Evolutionary conservation across 2,113 vertebrate genomes (phyloP), one percentile per base, ranked within the genome.

Genomic region (Tamias sibiricus): DNA sequence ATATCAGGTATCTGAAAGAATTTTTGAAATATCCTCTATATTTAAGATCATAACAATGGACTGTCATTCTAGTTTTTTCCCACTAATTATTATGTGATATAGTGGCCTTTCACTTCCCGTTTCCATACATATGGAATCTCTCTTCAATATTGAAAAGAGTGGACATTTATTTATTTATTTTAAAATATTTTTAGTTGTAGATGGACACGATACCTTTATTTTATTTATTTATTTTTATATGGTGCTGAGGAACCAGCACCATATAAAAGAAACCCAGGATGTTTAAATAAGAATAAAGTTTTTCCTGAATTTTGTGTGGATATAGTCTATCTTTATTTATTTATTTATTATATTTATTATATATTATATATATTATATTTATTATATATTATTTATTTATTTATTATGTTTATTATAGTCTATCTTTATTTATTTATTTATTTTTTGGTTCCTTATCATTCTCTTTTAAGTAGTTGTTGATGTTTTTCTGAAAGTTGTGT

Each of bases 21-120:
- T 37, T 71, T 84, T 20, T 9, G 5, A 79, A 66, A 40, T 74
- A 37, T 66, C 2, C 14, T 72, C 3, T 72, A 20, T 86, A 66
- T 72, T 86, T 89, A 92, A 75, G 49, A 72, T 82, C n/a, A 79
- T 87, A 83, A 44, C 81, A 82, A 79, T 69, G 42, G 16, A 11
- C 47, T 66, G 17, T 52, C 76, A 52, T 74, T 72, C 19, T 86
- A 35, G 5, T 6, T 13, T 6, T 10, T 49, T 57, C 32, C 22
- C 24, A 7, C 6, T 32, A 77, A 71, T 90, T 87, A 57, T 92
- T 87, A 30, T 86, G 42, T 4, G 72, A 1, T 87, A 3, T 95
- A 5, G 4, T 64, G 28, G 24, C 22, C 49, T 92, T 84, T 87
- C 47, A 28, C 6, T 40, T 52, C 42, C 83, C 83, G 1, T 96